These are phyloP conservation scores for Laticauda colubrina DNA, from an alignment of 2,113 vertebrate genomes.

Conservation along the genomic window DNA sequence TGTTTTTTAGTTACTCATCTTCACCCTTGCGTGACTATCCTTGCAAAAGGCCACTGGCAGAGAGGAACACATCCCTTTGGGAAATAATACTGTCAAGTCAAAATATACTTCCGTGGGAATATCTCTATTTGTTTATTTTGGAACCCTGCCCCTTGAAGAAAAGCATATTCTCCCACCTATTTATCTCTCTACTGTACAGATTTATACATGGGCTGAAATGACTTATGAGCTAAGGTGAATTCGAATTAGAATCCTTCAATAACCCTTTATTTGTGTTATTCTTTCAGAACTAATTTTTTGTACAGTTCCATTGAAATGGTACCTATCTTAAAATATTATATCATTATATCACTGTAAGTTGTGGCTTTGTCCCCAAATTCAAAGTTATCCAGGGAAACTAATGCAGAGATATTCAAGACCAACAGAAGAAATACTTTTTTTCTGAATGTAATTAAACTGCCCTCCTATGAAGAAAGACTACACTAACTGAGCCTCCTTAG, in stretches of 20 bases:
- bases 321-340: background rate
- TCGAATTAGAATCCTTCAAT: background rate
- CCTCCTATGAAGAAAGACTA: background rate
- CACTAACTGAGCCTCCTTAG: background rate
- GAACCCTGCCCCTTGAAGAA: background rate
- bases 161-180: background rate
- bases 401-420: background rate
- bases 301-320: background rate
- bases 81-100: constrained; percentile 8
- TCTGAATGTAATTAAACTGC: background rate
- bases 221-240: background rate
- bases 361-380: background rate
- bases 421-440: background rate
- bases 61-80: constrained; percentile 9
- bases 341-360: background rate
- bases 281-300: background rate
- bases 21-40: background rate
- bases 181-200: background rate
- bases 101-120: constrained; percentile 35
- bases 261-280: background rate
- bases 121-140: constrained; percentile 15
- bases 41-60: background rate
- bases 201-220: background rate
- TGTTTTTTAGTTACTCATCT: constrained; percentile 4
- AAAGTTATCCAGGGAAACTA: background rate